Evolutionary conservation across 2,113 vertebrate species (phyloP), one percentile per base, ranked within the genome.

Genomic region (Leiothrix lutea): DNA sequence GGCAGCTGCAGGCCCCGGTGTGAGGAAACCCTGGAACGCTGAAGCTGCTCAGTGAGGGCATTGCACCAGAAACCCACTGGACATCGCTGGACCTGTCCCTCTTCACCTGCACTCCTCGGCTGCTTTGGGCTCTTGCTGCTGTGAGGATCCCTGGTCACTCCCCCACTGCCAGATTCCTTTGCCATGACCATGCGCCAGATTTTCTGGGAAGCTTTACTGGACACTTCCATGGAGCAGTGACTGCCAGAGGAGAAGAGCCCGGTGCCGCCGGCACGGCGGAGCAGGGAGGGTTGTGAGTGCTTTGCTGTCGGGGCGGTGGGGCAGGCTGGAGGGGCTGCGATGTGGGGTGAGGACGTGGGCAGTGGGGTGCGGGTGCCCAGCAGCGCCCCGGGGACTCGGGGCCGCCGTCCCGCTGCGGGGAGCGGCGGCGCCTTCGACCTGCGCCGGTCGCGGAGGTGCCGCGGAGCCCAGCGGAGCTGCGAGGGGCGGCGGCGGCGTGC

Each of bases 21-120:
- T 4, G 65, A 25, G 77, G 84, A 22, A 11, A 23, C 0, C 1
- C 70, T 1, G 0, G 48, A 18, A 28, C 0, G 0, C 26, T 91
- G 70, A 79, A 25, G 61, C 35, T 1, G 3, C 73, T 35, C 0
- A 0, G 56, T 1, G 6, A 54, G 84, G 23, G 20, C 15, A 13
- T 5, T 3, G 1, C 42, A 4, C 4, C 19, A 7, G 67, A 70
- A 62, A 18, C 3, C 2, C 1, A 2, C 64, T 12, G 84, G n/a
- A 14, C 47, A 14, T 11, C 58, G 16, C 38, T 0, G 2, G 80
- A 11, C 21, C 83, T 10, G 45, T 6, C 54, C 20, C 5, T 12
- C 56, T 4, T 4, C 86, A 6, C 67, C 47, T 11, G 70, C 28
- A 0, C 51, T 20, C 54, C 74, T 2, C 14, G 22, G 50, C 78